Evolutionary conservation across 1,140 invertebrate genomes (phyloP).

Genomic region (Thaumatotibia leucotreta): DNA sequence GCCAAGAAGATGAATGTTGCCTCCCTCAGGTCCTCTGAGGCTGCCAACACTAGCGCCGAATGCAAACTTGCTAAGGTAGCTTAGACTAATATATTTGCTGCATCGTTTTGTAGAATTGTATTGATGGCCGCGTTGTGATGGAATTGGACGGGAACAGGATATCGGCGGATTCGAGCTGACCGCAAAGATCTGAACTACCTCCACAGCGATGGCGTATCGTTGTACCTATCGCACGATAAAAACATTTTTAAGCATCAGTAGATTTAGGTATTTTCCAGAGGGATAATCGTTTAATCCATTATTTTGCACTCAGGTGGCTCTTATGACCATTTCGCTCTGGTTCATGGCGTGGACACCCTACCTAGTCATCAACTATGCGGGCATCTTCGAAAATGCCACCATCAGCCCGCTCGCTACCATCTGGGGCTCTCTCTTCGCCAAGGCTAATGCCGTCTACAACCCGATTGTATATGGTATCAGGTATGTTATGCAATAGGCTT

Average conservation of each 20-base stretch:
- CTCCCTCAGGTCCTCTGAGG: conserved; percentile 80
- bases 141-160: no score
- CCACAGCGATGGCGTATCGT: no score
- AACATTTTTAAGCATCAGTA: no score
- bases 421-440: conserved; percentile 83
- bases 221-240: no score
- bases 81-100: neutral
- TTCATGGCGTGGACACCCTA: conserved; percentile 88
- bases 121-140: neutral
- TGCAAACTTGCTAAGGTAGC: conserved; percentile 79
- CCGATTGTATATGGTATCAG: conserved; percentile 83
- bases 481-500: conserved; percentile 39
- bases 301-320: conserved; percentile 77
- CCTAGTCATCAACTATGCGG: conserved; percentile 84
- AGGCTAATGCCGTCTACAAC: conserved; percentile 82
- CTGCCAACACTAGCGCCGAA: conserved; percentile 79
- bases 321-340: conserved; percentile 86
- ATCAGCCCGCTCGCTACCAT: conserved; percentile 82
- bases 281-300: neutral
- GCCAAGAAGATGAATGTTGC: conserved; percentile 86
- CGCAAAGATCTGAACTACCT: no score
- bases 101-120: neutral
- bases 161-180: no score
- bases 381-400: conserved; percentile 79
- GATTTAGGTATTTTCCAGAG: no score